Evolutionary conservation across 1,140 invertebrate species (phyloP).

Genomic region (Temnothorax nylanderi): DNA sequence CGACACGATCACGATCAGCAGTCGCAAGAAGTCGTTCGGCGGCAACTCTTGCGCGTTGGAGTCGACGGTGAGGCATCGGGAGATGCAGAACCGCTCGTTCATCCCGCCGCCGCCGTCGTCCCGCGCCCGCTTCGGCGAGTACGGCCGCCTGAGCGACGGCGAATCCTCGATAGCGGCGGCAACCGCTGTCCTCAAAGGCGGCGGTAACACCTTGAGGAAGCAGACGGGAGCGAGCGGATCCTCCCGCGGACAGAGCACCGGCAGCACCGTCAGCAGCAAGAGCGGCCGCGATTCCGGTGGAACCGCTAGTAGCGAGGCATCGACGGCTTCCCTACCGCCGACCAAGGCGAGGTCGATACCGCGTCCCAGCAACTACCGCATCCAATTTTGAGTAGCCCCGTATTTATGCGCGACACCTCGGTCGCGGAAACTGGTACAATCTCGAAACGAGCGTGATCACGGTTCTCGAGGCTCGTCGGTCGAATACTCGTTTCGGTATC

Average conservation of each 20-base stretch:
- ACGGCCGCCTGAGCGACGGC: conserved; percentile 87
- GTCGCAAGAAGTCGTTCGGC: conserved; percentile 77
- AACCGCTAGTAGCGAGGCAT: conserved; percentile 86
- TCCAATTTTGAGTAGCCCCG: conserved; percentile 87
- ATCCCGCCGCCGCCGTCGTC: conserved; percentile 86
- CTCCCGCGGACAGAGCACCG: conserved; percentile 82
- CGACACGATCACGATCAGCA: conserved; percentile 2
- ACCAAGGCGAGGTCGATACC: conserved; percentile 86
- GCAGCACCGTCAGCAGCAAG: conserved; percentile 84
- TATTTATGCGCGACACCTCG: not conserved
- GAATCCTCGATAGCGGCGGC: conserved; percentile 70
- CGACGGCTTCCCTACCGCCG: conserved; percentile 87
- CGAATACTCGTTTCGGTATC: not conserved
- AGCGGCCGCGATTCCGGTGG: conserved; percentile 85
- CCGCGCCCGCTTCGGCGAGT: conserved; percentile 85
- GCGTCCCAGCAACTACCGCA: conserved; percentile 89
- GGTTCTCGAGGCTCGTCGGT: not conserved
- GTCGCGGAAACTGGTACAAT: not conserved
- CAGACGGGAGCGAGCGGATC: conserved; percentile 68
- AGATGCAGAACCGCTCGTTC: conserved; percentile 87
- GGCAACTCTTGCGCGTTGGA: not conserved
- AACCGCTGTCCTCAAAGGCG: not conserved
- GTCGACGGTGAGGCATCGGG: conserved; percentile 79
- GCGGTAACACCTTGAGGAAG: conserved; percentile 81
- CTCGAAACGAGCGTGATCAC: not conserved